Conservation (phyloP, 2,113 vertebrate species). For the Scatophagus argus region DNA sequence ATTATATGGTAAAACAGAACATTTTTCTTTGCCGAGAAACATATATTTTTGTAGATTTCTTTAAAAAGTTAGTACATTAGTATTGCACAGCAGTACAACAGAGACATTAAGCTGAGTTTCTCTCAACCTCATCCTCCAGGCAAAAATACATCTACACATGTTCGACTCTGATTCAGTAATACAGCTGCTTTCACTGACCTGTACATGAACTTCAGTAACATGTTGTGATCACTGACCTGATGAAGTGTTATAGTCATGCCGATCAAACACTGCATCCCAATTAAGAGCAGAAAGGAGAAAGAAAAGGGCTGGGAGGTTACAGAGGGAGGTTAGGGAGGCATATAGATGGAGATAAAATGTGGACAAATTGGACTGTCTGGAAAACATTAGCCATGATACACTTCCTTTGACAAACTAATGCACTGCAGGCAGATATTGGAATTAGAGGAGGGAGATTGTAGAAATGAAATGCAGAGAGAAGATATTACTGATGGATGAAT, state of each 20-base stretch:
- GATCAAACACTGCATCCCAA: constrained; percentile 20
- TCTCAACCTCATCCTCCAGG: not conserved
- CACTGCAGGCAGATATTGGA: constrained; percentile 18
- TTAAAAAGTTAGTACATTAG: not conserved
- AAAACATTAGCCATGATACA: constrained; percentile 48
- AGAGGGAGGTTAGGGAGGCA: constrained; percentile 30
- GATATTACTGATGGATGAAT: not conserved
- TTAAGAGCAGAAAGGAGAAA: constrained; percentile 6
- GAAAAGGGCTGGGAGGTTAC: not conserved
- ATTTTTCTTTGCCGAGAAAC: not conserved
- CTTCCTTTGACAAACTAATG: constrained; percentile 36
- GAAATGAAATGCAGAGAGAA: constrained; percentile 23
- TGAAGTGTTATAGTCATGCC: constrained; percentile 10
- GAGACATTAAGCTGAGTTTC: not conserved
- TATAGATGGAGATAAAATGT: constrained; percentile 52
- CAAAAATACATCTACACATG: not conserved
- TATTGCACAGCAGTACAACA: not conserved
- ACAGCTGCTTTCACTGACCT: constrained; percentile 25
- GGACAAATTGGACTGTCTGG: constrained; percentile 54
- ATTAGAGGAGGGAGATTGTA: constrained; percentile 27
- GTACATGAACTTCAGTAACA: constrained; percentile 19
- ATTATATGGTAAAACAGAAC: not conserved
- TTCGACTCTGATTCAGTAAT: constrained; percentile 6
- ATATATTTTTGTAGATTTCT: not conserved
- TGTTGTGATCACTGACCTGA: constrained; percentile 14